A percentile compares a stretch with the other conserved stretches of the same genome.
phyloP scores from a whole-genome alignment of 2,113 vertebrate species.

The Balaenoptera acutorostrata region DNA sequence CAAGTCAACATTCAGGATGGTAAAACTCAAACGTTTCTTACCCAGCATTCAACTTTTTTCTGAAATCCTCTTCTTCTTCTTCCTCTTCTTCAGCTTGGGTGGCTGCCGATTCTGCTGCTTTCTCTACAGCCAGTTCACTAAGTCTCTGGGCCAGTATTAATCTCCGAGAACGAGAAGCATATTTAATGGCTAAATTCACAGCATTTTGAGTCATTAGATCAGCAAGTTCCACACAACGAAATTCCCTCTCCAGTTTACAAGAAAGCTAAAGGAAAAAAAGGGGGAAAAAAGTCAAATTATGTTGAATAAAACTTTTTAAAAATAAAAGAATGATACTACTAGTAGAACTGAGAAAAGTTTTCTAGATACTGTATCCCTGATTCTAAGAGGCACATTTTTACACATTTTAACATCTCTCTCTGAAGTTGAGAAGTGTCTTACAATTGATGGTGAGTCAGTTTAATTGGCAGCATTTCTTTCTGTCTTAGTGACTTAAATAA shows the following conservation, averaged over 20 bases:
- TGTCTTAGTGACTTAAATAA: background rate
- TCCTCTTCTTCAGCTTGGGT: constrained; percentile 60
- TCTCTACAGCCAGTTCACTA: constrained; percentile 89
- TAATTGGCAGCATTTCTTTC: background rate
- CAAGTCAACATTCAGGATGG: background rate
- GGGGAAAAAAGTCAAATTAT: background rate
- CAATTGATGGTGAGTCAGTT: background rate
- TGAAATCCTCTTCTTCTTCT: constrained; percentile 81
- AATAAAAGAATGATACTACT: background rate
- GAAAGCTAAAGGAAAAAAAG: constrained; percentile 84
- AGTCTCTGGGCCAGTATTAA: constrained; percentile 91
- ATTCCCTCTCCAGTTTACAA: constrained; percentile 94
- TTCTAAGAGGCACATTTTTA: background rate
- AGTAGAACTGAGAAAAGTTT: background rate
- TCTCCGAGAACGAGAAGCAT: constrained; percentile 90
- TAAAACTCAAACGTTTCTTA: constrained; percentile 72
- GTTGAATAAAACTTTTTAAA: background rate
- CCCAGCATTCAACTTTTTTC: constrained; percentile 74
- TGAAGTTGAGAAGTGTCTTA: background rate
- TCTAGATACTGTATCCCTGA: background rate
- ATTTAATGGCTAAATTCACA: constrained; percentile 91
- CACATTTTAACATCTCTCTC: background rate
- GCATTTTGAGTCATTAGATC: constrained; percentile 92
- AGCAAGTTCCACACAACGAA: constrained; percentile 93
- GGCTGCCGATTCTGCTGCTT: constrained; percentile 81